Base-by-base conservation (phyloP, 2,888 invertebrate genomes). In the Lasioglossum morio region DNA sequence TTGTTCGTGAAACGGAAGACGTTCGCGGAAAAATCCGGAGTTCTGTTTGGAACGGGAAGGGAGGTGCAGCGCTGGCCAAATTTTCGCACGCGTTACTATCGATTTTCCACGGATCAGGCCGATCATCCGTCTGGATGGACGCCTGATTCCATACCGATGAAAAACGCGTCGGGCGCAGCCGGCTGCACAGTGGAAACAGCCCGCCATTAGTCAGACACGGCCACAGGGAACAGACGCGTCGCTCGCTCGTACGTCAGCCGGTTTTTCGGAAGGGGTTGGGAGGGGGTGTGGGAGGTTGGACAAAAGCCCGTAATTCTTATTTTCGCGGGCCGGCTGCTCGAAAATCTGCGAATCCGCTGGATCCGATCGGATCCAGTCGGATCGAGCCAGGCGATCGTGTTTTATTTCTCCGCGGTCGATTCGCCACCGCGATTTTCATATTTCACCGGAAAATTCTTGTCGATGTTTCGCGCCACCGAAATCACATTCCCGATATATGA, bases 121-220 rank as follows among this genome's bases (percentile, higher is more conserved):
- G 63, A 74, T 53, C 53, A 30, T 37, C 37, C 75, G 75, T 60
- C 37, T n/a, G 43, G 34, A 73, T 48, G 27, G 46, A 60, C 40
- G 72, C 81, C 66, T 77, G 72, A 74, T 63, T 30, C 63, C 34
- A 34, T 57, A 57, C 70, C 48, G 82, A 73, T 37, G 46, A 63
- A 57, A 69, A 63, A 66, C 40, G 82, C 66, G 43, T 60, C 73
- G 34, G 63, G 23, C 60, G 40, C 7, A 46, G 75, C 23, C 63
- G 43, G 69, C 72, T 60, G 74, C 57, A 72, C 46, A 81, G 70
- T 70, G 70, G 79, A 79, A 87, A 70, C 79, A 77, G 70, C 34
- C 46, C 70, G 77, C 82, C 76, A 87, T 85, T 84, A 79, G 79
- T 85, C 84, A 85, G 86, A 87, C 73, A n/a, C 37, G n/a, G 63